Conservation (phyloP, 1,140 invertebrate genomes). For the Aradophagus sp. region DNA sequence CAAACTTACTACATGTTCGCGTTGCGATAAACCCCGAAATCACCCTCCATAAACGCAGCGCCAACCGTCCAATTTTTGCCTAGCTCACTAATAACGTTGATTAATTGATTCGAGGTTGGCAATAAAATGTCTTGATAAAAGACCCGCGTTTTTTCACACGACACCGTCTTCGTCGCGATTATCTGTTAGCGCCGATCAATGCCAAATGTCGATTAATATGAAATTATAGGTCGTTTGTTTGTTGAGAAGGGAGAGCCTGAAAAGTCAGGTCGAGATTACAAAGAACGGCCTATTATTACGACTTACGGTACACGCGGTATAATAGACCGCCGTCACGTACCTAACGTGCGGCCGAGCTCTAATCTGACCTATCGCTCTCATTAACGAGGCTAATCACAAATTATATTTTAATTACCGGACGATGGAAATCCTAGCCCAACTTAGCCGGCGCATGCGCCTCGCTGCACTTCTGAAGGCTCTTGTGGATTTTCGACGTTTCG, state of each 20-base stretch:
- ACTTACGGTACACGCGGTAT: constrained; percentile 53
- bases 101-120: no score
- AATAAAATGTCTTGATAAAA: constrained; percentile 34
- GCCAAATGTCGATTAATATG: constrained; percentile 53
- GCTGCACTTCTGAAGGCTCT: constrained; percentile 20
- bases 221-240: constrained; percentile 59
- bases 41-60: no score
- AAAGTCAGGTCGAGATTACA: constrained; percentile 55
- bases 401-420: constrained; percentile 65
- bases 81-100: no score
- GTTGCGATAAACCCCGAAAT: no score
- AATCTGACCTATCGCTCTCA: constrained; percentile 63
- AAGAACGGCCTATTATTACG: constrained; percentile 61
- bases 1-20: no score
- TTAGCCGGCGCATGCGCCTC: no score
- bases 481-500: no score
- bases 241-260: constrained; percentile 51
- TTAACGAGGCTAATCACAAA: constrained; percentile 64
- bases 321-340: constrained; percentile 65
- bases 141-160: constrained; percentile 30
- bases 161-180: constrained; percentile 24
- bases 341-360: constrained; percentile 49
- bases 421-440: constrained; percentile 55
- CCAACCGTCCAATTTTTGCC: no score
- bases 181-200: constrained; percentile 47